Percentiles rank a stretch among this genome's conserved stretches.
Evolutionary conservation across 1,140 invertebrate species (phyloP).

Genomic region (Meloidogyne exigua): DNA sequence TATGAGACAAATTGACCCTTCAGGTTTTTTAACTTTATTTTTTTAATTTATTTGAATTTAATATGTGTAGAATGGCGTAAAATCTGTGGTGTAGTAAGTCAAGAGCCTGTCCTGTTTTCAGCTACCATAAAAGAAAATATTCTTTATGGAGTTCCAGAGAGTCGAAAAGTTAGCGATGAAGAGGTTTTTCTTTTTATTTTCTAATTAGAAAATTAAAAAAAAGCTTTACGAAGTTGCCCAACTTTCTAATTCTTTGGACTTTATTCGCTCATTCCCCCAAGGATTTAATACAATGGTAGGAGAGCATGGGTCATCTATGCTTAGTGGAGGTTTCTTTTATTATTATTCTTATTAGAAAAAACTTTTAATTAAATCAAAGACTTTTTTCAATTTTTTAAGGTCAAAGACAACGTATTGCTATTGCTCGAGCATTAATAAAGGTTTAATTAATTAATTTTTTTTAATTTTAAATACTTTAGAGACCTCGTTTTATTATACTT

Average conservation of each 20-base stretch:
- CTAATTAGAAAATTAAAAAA: not conserved
- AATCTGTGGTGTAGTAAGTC: constrained; percentile 47
- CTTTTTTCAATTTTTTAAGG: constrained; percentile 17
- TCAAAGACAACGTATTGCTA: constrained; percentile 62
- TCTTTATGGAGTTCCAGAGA: constrained; percentile 65
- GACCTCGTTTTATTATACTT: constrained; percentile 67
- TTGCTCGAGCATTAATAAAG: constrained; percentile 64
- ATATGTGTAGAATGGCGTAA: constrained; percentile 7
- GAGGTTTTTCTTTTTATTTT: constrained; percentile 32
- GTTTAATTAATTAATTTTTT: constrained; percentile 46
- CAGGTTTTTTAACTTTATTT: constrained; percentile 64
- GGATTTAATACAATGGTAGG: constrained; percentile 67
- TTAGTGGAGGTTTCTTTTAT: constrained; percentile 56
- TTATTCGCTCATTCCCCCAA: constrained; percentile 66
- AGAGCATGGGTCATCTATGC: constrained; percentile 66
- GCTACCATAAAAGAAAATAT: constrained; percentile 65
- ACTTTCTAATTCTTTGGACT: constrained; percentile 66
- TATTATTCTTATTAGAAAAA: too few species aligned
- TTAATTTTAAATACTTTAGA: constrained; percentile 38
- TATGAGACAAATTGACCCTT: constrained; percentile 64
- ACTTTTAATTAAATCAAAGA: too few species aligned
- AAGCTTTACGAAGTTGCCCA: constrained; percentile 63
- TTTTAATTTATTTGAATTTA: constrained; percentile 61
- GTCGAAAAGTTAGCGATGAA: constrained; percentile 55
- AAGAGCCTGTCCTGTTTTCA: constrained; percentile 68